A percentile compares a stretch with the other conserved stretches of the same genome.
Conservation (phyloP, 2,113 vertebrate genomes). For the Cyprinodon variegatus region DNA sequence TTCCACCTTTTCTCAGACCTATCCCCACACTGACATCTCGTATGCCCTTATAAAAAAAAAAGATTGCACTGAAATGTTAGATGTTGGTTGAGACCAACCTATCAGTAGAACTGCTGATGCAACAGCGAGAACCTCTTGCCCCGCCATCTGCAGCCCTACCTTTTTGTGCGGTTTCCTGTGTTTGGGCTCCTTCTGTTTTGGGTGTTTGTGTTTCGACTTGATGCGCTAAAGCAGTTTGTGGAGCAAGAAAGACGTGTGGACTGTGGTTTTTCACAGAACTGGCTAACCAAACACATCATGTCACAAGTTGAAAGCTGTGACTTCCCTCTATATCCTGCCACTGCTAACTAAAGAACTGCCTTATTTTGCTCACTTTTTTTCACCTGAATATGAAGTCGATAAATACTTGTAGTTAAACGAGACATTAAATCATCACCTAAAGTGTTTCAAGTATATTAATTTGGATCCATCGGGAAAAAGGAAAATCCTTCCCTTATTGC, state of each 20-base stretch:
- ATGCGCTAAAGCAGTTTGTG: slow-evolving; percentile 2
- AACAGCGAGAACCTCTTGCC: slow-evolving; percentile 16
- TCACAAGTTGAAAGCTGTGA: slow-evolving; percentile 8
- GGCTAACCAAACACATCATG: neutral
- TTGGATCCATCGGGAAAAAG: too few species aligned
- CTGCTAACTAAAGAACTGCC: neutral
- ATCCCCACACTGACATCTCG: neutral
- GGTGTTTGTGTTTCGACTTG: slow-evolving; percentile 21
- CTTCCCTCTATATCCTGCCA: neutral
- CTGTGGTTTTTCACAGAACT: slow-evolving; percentile 57
- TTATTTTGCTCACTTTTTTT: neutral
- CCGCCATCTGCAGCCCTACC: slow-evolving; percentile 40
- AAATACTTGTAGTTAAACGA: neutral
- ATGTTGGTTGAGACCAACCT: neutral
- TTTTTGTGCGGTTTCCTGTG: slow-evolving; percentile 63
- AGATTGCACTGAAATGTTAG: neutral
- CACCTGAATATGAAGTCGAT: neutral
- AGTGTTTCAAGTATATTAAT: neutral
- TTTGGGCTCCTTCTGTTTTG: slow-evolving; percentile 32
- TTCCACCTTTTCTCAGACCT: too few species aligned
- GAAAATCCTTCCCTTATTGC: neutral
- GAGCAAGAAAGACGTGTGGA: slow-evolving; percentile 20
- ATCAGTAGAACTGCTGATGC: slow-evolving; percentile 26
- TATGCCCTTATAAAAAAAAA: neutral
- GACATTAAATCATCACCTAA: neutral